Evolutionary conservation across 2,113 vertebrate genomes (phyloP).

Genomic region (Nibea coibor): DNA sequence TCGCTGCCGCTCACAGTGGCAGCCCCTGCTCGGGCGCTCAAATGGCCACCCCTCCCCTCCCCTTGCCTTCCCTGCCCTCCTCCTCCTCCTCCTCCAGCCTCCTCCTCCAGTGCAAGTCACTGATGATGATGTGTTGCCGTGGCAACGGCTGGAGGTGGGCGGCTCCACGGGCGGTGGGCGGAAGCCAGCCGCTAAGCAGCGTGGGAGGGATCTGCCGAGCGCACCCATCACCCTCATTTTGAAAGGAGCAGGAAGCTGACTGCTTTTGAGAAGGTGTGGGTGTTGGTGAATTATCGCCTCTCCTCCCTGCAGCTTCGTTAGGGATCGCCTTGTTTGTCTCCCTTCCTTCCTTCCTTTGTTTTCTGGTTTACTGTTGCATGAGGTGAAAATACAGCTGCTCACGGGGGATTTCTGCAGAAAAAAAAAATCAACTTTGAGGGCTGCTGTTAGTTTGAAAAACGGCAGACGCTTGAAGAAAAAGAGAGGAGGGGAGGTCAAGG

Average conservation of each 20-base stretch:
- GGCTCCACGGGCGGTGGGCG: slow-evolving; percentile 80
- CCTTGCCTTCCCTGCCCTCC: slow-evolving; percentile 29
- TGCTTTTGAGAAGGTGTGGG: slow-evolving; percentile 78
- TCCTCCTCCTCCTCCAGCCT: slow-evolving; percentile 15
- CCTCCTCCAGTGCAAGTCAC: slow-evolving; percentile 76
- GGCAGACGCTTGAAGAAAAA: neutral
- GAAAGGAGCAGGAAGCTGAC: slow-evolving; percentile 80
- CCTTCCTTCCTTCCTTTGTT: slow-evolving; percentile 60
- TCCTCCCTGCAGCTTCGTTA: slow-evolving; percentile 75
- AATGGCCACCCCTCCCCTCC: slow-evolving; percentile 41
- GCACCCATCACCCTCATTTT: slow-evolving; percentile 77
- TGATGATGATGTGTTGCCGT: slow-evolving; percentile 79
- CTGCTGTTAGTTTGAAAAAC: slow-evolving; percentile 15
- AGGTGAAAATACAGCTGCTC: slow-evolving; percentile 26
- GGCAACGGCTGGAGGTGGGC: slow-evolving; percentile 79
- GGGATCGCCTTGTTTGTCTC: slow-evolving; percentile 72
- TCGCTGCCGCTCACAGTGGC: slow-evolving; percentile 66
- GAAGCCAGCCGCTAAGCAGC: slow-evolving; percentile 80
- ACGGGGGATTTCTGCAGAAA: slow-evolving; percentile 11
- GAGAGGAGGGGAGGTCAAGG: neutral
- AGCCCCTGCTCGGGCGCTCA: slow-evolving; percentile 56
- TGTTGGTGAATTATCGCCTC: slow-evolving; percentile 78
- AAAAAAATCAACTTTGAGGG: slow-evolving; percentile 44
- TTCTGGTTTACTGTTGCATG: slow-evolving; percentile 35
- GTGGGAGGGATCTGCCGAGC: slow-evolving; percentile 79